Evolutionary conservation across 2,113 vertebrate species (phyloP), one percentile per base, ranked within the genome.

Genomic region (Scortum barcoo): DNA sequence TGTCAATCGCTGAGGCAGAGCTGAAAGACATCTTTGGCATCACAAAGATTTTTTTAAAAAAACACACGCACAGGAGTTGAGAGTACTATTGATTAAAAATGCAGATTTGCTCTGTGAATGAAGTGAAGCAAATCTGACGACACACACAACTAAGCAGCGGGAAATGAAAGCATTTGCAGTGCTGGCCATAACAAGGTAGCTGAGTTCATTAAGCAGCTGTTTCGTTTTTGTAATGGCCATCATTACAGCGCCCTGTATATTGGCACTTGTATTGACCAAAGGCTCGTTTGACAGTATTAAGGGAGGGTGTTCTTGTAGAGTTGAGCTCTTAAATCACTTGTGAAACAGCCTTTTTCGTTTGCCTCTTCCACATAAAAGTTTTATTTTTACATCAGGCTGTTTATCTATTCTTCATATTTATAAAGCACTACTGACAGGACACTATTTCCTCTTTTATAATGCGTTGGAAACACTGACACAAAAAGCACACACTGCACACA

Each of bases 191-290:
- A 90, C 85, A 77, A 89, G 83, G 78, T 86, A 84, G 62, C 71
- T 11, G 69, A 85, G 86, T 87, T 91, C 87, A 93, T 93, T 90
- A 89, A 83, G 84, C 85, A 89, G 83, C 80, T 85, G 86, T 88
- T 93, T 88, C 20, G 22, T 85, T 86, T 82, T 83, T 89, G 72
- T 90, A 87, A 90, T 88, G 82, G 63, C 81, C 68, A 56, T 88
- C 78, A 89, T 89, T 87, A 92, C 69, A 60, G 67, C 69, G 83
- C 42, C 78, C 84, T 56, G 80, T 78, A 7, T 85, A 80, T 70
- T 82, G 87, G 75, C 81, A 63, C 80, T 87, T 85, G 80, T 61
- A 81, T 58, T 88, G 79, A 88, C 85, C 86, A 76, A 71, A 83
- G 78, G 74, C 78, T 62, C 60, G 84, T 82, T 83, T 80, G 84